phyloP scores from a whole-genome alignment of 2,113 vertebrate species.

The Heterotilapia buettikoferi region DNA sequence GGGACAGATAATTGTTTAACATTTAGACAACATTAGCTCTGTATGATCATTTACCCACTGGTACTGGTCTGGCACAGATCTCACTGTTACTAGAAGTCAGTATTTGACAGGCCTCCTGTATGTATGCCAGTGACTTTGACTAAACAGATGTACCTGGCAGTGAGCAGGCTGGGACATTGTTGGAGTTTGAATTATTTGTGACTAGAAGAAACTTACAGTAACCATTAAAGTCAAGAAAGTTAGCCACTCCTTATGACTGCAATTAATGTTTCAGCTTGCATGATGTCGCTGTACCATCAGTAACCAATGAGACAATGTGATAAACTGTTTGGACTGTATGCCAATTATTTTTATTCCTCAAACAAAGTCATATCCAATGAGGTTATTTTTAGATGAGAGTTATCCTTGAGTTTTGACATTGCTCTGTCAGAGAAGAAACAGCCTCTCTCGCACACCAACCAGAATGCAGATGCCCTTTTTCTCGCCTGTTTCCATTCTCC shows the following conservation, averaged over 20 bases:
- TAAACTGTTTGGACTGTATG: not conserved
- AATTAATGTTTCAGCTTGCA: not conserved
- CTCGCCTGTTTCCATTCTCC: conserved; percentile 18
- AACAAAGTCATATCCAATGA: not conserved
- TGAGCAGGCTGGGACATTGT: not conserved
- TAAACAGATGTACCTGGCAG: not conserved
- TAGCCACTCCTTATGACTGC: not conserved
- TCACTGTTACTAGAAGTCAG: not conserved
- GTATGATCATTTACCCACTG: not conserved
- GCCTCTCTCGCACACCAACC: not conserved
- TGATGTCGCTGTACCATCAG: not conserved
- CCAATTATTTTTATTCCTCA: not conserved
- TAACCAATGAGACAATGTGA: not conserved
- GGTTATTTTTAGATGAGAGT: not conserved
- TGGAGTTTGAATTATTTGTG: not conserved
- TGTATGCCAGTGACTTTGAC: not conserved
- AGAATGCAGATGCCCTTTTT: conserved; percentile 29
- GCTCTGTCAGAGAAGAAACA: not conserved
- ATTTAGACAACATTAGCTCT: not conserved
- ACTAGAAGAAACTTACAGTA: not conserved
- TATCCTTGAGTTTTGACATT: not conserved
- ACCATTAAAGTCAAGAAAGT: not conserved
- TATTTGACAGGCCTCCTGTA: not conserved
- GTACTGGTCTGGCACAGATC: not conserved
- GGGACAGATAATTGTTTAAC: not conserved